These are phyloP conservation scores for Datnioides undecimradiatus DNA, from an alignment of 2,113 vertebrate species.

Conservation along the genomic window DNA sequence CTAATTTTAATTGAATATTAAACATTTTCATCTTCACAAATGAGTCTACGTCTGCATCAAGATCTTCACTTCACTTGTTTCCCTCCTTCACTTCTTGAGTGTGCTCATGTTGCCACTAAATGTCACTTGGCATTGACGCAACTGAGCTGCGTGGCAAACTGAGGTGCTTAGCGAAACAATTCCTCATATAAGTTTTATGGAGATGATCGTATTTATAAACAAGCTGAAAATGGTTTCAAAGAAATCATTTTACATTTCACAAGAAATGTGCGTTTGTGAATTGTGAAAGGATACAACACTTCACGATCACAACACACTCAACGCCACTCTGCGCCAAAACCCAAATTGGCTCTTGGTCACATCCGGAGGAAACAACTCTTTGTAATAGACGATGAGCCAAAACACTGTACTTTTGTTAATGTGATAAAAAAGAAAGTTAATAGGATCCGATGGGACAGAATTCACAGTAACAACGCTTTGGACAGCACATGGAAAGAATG, in stretches of 20 bases:
- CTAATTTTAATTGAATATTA: background rate
- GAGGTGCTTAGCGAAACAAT: background rate
- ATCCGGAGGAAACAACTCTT: background rate
- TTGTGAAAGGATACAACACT: conserved; percentile 9
- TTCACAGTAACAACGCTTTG: conserved; percentile 11
- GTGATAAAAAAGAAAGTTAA: conserved; percentile 23
- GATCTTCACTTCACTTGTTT: background rate
- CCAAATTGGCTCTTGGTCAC: conserved; percentile 20
- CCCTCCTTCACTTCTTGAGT: background rate
- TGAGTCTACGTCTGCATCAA: background rate
- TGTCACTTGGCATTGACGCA: too few relatives aligned
- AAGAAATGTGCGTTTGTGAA: background rate
- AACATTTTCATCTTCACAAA: background rate
- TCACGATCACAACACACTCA: too few relatives aligned
- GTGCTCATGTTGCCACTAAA: too few relatives aligned
- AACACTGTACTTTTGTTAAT: background rate
- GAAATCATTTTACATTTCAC: background rate
- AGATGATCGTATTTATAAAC: background rate
- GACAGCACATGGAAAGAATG: background rate
- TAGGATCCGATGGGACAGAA: conserved; percentile 11
- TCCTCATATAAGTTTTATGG: background rate
- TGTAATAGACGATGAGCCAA: background rate
- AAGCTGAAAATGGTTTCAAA: too few relatives aligned
- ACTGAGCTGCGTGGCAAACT: too few relatives aligned
- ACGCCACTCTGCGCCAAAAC: background rate